phyloP scores from a whole-genome alignment of 2,113 vertebrate species.

The Carassius gibelio region DNA sequence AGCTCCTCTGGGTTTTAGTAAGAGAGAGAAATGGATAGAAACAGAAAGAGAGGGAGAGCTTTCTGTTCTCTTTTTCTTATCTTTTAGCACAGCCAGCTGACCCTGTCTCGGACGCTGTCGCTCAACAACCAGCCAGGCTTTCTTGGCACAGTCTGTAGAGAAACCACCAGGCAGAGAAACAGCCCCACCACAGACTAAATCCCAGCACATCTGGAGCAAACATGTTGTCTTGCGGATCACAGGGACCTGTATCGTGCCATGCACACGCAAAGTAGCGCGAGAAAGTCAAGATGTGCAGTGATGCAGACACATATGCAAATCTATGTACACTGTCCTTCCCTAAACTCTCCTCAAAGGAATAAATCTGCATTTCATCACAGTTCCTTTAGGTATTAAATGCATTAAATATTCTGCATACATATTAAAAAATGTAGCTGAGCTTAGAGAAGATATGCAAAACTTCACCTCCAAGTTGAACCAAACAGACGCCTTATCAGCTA shows the following conservation, averaged over 20 bases:
- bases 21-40: conserved; percentile 54
- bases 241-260: neutral
- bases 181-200: conserved; percentile 66
- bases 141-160: conserved; percentile 63
- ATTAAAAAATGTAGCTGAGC: conserved; percentile 48
- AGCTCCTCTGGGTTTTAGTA: conserved; percentile 63
- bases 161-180: conserved; percentile 2
- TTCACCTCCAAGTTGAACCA: conserved; percentile 58
- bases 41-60: conserved; percentile 2
- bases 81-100: conserved; percentile 69
- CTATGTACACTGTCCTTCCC: conserved; percentile 57
- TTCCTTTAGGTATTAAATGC: conserved; percentile 65
- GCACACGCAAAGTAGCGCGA: conserved; percentile 41
- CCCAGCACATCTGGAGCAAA: conserved; percentile 60
- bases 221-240: conserved; percentile 27
- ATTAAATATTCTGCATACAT: conserved; percentile 71
- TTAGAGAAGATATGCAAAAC: conserved; percentile 57
- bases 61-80: conserved; percentile 64
- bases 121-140: conserved; percentile 64
- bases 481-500: conserved; percentile 62
- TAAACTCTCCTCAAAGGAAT: conserved; percentile 54
- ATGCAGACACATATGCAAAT: conserved; percentile 64
- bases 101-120: conserved; percentile 60
- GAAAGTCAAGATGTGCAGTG: conserved; percentile 55
- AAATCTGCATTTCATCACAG: conserved; percentile 64